These are phyloP conservation scores for Sebastiscus albofasciatus DNA, from an alignment of 2,797 vertebrate genomes.

Conservation along the genomic window DNA sequence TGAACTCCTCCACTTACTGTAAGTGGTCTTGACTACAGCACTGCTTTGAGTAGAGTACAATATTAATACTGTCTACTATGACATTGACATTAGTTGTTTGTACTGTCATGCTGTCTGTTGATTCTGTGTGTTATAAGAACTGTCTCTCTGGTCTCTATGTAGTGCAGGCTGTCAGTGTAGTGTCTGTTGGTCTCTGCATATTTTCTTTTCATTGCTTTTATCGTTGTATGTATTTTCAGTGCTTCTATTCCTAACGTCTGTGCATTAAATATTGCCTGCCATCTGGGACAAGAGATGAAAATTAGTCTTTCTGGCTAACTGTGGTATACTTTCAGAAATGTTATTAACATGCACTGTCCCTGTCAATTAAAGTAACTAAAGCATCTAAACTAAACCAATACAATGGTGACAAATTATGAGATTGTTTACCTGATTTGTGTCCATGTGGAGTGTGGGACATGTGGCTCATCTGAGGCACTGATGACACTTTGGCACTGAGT, in stretches of 20 bases:
- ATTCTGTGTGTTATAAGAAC: too few species aligned
- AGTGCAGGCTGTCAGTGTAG: neutral
- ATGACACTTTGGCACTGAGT: conserved; percentile 58
- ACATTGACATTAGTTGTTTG: neutral
- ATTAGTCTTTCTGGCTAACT: too few species aligned
- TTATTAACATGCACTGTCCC: too few species aligned
- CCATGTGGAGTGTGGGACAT: conserved; percentile 21
- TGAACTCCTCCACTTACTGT: neutral
- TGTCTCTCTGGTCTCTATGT: neutral
- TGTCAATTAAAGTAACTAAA: neutral
- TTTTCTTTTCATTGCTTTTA: too few species aligned
- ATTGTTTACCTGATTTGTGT: conserved; percentile 61
- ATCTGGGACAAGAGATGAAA: too few species aligned
- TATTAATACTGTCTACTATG: neutral
- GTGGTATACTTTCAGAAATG: too few species aligned
- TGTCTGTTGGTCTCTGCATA: neutral
- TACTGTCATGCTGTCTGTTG: too few species aligned
- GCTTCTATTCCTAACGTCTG: too few species aligned
- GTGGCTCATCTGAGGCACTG: conserved; percentile 52
- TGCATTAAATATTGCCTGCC: too few species aligned
- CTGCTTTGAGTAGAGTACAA: neutral
- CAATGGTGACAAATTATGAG: neutral
- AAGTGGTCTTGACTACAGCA: neutral
- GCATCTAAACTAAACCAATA: neutral
- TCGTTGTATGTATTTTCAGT: too few species aligned